Evolutionary conservation across 1,140 invertebrate species (phyloP).

Genomic region (Drosophila kepulauana): DNA sequence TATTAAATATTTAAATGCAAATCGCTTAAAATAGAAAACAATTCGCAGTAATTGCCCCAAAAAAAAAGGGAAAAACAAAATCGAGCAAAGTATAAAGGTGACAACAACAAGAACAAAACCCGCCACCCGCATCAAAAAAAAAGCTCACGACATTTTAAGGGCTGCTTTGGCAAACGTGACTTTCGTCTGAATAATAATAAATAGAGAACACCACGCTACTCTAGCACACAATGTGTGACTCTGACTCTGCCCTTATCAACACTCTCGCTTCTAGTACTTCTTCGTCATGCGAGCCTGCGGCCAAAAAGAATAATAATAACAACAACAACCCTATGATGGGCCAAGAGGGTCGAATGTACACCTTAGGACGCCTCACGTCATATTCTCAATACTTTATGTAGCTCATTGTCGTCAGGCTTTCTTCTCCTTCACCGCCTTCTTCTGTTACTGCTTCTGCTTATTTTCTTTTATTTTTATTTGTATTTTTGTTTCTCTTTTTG

Average conservation of each 20-base stretch:
- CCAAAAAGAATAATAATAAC: slow-evolving; percentile 31
- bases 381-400: slow-evolving; percentile 50
- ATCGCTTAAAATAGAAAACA: slow-evolving; percentile 53
- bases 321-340: slow-evolving; percentile 52
- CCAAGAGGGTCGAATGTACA: slow-evolving; percentile 28
- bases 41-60: slow-evolving; percentile 62
- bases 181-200: slow-evolving; percentile 18
- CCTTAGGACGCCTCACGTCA: slow-evolving; percentile 35
- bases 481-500: not conserved
- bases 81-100: slow-evolving; percentile 2
- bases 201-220: slow-evolving; percentile 23
- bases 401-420: slow-evolving; percentile 52
- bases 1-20: slow-evolving; percentile 72
- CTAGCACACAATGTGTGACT: not conserved
- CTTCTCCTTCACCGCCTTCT: slow-evolving; percentile 14
- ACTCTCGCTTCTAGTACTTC: not conserved
- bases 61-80: not conserved
- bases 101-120: not conserved
- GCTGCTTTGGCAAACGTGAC: slow-evolving; percentile 45
- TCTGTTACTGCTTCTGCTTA: not conserved
- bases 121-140: slow-evolving; percentile 10
- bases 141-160: slow-evolving; percentile 17
- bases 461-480: not conserved
- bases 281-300: slow-evolving; percentile 37
- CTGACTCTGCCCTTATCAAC: slow-evolving; percentile 20